Conservation (phyloP, 2,888 invertebrate species). For the Germaria angustata region DNA sequence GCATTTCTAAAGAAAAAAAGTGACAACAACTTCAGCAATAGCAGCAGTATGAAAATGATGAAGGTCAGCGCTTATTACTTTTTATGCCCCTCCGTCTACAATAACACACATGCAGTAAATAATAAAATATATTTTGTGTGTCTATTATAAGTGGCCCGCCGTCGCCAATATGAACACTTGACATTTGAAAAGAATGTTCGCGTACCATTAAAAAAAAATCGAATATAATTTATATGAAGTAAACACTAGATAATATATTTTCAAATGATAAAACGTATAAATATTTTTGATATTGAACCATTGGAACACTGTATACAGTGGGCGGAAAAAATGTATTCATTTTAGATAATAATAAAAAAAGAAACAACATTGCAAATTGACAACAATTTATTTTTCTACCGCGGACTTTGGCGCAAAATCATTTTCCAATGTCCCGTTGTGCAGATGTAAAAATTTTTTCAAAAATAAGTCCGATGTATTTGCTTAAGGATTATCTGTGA, state of each 20-base stretch:
- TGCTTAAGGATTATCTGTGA: no score
- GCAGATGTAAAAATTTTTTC: no score
- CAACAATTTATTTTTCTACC: no score
- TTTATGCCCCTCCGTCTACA: slow-evolving; percentile 22
- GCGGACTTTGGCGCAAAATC: no score
- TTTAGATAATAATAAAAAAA: no score
- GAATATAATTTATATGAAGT: no score
- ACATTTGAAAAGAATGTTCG: slow-evolving; percentile 64
- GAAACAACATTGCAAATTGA: no score
- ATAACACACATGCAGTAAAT: neutral
- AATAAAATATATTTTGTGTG: neutral
- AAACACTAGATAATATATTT: no score
- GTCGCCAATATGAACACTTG: slow-evolving; percentile 45
- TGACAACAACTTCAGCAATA: slow-evolving; percentile 29
- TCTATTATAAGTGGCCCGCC: slow-evolving; percentile 28
- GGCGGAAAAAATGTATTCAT: no score
- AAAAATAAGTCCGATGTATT: no score
- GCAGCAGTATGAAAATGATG: slow-evolving; percentile 54
- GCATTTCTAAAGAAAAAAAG: slow-evolving; percentile 37
- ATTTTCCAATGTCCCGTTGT: no score
- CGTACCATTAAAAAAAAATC: neutral
- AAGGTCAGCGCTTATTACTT: slow-evolving; percentile 61
- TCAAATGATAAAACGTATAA: neutral
- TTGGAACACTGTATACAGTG: neutral
- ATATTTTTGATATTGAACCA: no score